Evolutionary conservation across 2,113 vertebrate genomes (phyloP).

Genomic region (Burhinus oedicnemus): DNA sequence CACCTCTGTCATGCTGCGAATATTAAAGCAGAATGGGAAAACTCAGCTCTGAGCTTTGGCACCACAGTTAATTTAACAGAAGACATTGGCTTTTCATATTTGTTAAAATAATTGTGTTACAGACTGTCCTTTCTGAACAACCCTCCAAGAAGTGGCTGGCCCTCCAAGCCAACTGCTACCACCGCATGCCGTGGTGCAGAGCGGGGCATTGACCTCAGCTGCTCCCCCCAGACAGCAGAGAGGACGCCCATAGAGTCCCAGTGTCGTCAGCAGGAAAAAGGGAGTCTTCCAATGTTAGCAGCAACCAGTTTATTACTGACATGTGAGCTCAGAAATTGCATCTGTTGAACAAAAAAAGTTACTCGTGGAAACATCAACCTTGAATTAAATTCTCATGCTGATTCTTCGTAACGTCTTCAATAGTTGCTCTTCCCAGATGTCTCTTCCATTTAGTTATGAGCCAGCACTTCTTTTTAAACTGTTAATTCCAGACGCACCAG

Average conservation of each 20-base stretch:
- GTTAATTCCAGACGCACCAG: constrained; percentile 13
- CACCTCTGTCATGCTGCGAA: constrained; percentile 87
- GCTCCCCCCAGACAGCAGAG: background rate
- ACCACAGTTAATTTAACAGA: background rate
- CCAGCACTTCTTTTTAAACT: constrained; percentile 7
- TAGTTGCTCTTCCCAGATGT: constrained; percentile 34
- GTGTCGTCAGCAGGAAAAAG: background rate
- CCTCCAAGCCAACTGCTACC: background rate
- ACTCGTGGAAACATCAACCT: background rate
- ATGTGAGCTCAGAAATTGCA: background rate
- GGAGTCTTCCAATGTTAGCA: background rate
- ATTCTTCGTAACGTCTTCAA: background rate
- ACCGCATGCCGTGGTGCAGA: background rate
- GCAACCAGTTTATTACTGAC: background rate
- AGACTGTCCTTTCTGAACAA: background rate
- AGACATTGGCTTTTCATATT: background rate
- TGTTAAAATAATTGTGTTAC: background rate
- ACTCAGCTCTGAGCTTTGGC: background rate
- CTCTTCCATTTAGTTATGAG: constrained; percentile 14
- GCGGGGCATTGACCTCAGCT: background rate
- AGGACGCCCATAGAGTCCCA: background rate
- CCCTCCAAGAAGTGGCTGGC: background rate
- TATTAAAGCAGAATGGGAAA: background rate
- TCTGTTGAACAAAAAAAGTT: background rate
- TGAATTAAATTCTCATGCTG: background rate